Conservation (phyloP, 2,888 invertebrate species). For the Microctonus hyperodae region DNA sequence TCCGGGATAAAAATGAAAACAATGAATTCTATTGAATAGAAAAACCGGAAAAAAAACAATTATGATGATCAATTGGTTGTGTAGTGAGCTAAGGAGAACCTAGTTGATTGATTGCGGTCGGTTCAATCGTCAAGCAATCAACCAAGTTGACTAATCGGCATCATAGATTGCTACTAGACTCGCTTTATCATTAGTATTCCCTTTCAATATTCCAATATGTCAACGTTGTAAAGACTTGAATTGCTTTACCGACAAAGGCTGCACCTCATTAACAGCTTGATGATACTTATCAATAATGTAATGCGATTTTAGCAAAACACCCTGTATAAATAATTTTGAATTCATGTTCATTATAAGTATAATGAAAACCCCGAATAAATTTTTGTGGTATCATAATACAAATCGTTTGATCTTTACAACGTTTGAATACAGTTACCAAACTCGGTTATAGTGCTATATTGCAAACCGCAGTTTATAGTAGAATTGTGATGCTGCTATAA, state of each 20-base stretch:
- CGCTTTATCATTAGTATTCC: background rate
- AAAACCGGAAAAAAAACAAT: background rate
- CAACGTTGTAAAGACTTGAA: conserved; percentile 17
- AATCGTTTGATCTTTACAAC: background rate
- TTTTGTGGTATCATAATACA: background rate
- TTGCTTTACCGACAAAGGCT: background rate
- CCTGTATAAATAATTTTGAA: background rate
- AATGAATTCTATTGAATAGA: background rate
- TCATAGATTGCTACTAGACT: conserved; percentile 11
- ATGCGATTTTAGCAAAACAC: no score
- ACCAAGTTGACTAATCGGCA: conserved; percentile 27
- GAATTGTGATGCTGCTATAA: background rate
- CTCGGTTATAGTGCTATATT: background rate
- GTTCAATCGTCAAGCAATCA: conserved; percentile 18
- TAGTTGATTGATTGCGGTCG: conserved; percentile 15
- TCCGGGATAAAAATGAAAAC: background rate
- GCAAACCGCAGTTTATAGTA: background rate
- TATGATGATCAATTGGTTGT: background rate
- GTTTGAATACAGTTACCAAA: background rate
- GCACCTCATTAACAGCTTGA: conserved; percentile 7
- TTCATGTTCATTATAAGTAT: background rate
- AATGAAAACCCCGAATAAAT: background rate
- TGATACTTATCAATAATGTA: no score
- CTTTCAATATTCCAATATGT: conserved; percentile 22
- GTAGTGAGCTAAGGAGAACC: background rate